Evolutionary conservation across 2,113 vertebrate genomes (phyloP).

Genomic region (Siniperca chuatsi): DNA sequence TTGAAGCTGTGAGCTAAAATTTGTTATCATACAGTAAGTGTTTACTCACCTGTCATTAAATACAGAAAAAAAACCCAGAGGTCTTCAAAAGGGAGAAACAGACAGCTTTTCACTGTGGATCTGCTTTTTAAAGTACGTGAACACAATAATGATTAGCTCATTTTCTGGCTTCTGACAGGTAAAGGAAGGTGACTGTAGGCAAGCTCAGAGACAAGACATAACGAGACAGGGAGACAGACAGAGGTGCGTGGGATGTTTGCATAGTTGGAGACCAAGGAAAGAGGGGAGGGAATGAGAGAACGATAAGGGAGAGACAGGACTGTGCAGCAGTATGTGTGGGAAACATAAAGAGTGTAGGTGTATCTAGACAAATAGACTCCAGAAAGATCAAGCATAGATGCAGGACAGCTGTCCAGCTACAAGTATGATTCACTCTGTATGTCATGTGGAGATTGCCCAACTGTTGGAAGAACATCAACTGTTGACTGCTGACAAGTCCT

Average conservation of each 20-base stretch:
- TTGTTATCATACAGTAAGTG: background rate
- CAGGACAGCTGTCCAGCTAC: conserved; percentile 1
- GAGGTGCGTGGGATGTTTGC: conserved; percentile 20
- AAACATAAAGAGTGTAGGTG: background rate
- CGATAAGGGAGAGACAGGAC: background rate
- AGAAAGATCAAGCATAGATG: background rate
- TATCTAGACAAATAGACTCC: background rate
- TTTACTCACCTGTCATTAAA: conserved; percentile 6
- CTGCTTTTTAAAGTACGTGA: conserved; percentile 11
- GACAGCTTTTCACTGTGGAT: background rate
- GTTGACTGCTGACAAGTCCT: conserved; percentile 2
- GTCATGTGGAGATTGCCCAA: background rate
- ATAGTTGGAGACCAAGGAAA: conserved; percentile 25
- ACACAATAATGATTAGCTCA: conserved; percentile 13
- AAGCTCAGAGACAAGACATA: conserved; percentile 24
- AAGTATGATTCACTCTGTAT: conserved; percentile 14
- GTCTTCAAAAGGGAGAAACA: background rate
- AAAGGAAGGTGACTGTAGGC: conserved; percentile 31
- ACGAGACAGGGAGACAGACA: conserved; percentile 2
- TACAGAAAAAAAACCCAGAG: conserved; percentile 7
- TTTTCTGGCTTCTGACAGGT: conserved; percentile 23
- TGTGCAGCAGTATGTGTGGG: conserved; percentile 6
- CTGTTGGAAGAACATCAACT: conserved; percentile 8
- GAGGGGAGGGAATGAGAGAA: background rate
- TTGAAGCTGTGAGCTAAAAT: conserved; percentile 10